phyloP scores from a whole-genome alignment of 1,140 invertebrate genomes.

The Globodera ellingtonae region DNA sequence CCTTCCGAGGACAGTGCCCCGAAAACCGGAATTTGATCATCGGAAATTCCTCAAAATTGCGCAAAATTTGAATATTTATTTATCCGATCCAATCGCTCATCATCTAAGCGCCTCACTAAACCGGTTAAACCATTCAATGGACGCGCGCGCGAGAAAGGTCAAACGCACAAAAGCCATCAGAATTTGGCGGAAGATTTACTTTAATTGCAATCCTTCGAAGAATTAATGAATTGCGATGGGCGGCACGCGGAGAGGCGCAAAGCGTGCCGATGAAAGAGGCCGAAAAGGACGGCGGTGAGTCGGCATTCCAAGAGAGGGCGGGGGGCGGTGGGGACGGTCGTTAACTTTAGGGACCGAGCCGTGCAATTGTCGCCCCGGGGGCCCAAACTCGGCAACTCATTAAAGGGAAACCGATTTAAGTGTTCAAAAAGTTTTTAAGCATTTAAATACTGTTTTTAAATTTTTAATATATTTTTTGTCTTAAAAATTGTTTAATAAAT shows the following conservation, averaged over 20 bases:
- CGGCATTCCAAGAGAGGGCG: too few species aligned
- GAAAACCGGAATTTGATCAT: not conserved
- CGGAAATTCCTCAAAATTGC: not conserved
- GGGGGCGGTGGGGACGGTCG: too few species aligned
- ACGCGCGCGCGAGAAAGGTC: not conserved
- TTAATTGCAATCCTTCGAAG: not conserved
- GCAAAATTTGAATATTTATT: not conserved
- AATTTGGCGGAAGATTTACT: not conserved
- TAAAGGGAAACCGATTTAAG: too few species aligned
- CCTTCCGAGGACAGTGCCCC: not conserved
- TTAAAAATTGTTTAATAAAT: too few species aligned
- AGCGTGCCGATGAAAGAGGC: not conserved
- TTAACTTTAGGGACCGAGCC: too few species aligned
- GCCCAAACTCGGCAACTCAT: too few species aligned
- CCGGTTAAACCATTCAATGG: not conserved
- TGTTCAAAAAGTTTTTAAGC: too few species aligned
- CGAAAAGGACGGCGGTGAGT: not conserved
- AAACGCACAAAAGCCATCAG: too few species aligned
- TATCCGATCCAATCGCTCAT: not conserved
- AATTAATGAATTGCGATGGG: not conserved
- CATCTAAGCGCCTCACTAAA: not conserved
- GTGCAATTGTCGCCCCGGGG: too few species aligned
- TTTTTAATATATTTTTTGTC: too few species aligned
- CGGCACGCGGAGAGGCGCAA: too few species aligned
- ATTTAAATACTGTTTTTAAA: too few species aligned